phyloP scores from a whole-genome alignment of 2,888 invertebrate species.

The Drosophila pseudotalamancana region DNA sequence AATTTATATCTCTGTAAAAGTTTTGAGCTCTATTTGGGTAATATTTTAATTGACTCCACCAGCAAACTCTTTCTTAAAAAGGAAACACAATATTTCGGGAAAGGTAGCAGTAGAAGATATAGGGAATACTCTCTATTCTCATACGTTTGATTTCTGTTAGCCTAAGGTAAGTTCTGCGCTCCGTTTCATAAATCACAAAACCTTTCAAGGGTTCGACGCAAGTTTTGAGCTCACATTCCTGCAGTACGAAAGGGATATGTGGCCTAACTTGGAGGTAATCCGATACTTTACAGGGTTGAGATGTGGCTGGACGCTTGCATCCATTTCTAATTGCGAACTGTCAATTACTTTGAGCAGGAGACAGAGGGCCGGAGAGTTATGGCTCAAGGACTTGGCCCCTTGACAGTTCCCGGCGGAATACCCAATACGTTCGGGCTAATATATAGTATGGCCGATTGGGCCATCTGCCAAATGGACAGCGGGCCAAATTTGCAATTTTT shows the following conservation, averaged over 20 bases:
- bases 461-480: constrained; percentile 73
- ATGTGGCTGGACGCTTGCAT: constrained; percentile 52
- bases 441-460: constrained; percentile 41
- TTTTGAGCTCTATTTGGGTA: too few species aligned
- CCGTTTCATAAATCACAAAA: constrained; percentile 26
- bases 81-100: too few species aligned
- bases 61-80: too few species aligned
- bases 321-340: constrained; percentile 77
- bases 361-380: constrained; percentile 44
- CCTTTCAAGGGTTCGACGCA: constrained; percentile 2
- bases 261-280: constrained; percentile 41
- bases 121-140: neutral
- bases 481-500: constrained; percentile 70
- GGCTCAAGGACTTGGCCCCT: constrained; percentile 23
- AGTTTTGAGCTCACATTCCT: constrained; percentile 14
- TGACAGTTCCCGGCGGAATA: constrained; percentile 57
- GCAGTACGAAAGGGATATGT: neutral
- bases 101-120: too few species aligned
- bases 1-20: too few species aligned
- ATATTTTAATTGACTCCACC: too few species aligned
- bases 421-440: constrained; percentile 19
- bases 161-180: neutral
- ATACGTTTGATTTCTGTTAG: neutral
- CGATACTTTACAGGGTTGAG: constrained; percentile 60
- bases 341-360: constrained; percentile 57